Conservation (phyloP, 2,888 invertebrate species). For the Sarcophaga subvicina region DNA sequence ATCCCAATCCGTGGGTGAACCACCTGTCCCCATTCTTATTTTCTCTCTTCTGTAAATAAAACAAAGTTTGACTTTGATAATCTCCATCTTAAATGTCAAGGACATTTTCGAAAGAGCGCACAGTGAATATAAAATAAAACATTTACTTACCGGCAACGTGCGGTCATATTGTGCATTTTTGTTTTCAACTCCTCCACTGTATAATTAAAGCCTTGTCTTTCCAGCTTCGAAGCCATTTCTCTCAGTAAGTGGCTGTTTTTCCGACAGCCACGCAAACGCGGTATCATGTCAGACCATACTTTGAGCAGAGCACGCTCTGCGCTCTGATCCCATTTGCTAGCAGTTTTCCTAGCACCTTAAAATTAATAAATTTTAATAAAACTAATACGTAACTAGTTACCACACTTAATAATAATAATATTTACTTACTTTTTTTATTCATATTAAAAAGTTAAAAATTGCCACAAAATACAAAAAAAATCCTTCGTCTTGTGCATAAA, state of each 20-base stretch:
- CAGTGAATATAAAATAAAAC: too few species aligned
- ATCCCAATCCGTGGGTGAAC: background rate
- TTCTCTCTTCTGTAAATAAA: background rate
- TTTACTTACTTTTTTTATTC: too few species aligned
- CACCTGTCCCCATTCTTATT: background rate
- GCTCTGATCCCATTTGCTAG: background rate
- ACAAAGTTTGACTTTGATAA: background rate
- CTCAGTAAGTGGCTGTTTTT: background rate
- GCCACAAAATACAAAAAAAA: too few species aligned
- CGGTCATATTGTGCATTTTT: background rate
- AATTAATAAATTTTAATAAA: background rate
- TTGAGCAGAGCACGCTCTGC: background rate
- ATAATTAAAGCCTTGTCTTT: background rate
- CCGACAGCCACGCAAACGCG: background rate
- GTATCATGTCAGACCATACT: background rate
- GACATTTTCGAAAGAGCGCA: background rate
- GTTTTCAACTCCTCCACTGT: background rate
- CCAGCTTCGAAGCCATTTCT: background rate
- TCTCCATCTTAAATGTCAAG: background rate
- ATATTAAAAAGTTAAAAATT: too few species aligned
- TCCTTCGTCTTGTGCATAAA: too few species aligned
- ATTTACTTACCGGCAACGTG: background rate
- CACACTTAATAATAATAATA: too few species aligned
- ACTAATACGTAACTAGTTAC: background rate
- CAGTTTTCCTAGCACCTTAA: background rate